A percentile compares a stretch with the other conserved stretches of the same genome.
Evolutionary conservation across 1,140 invertebrate species (phyloP).

Genomic region (Portunus trituberculatus): DNA sequence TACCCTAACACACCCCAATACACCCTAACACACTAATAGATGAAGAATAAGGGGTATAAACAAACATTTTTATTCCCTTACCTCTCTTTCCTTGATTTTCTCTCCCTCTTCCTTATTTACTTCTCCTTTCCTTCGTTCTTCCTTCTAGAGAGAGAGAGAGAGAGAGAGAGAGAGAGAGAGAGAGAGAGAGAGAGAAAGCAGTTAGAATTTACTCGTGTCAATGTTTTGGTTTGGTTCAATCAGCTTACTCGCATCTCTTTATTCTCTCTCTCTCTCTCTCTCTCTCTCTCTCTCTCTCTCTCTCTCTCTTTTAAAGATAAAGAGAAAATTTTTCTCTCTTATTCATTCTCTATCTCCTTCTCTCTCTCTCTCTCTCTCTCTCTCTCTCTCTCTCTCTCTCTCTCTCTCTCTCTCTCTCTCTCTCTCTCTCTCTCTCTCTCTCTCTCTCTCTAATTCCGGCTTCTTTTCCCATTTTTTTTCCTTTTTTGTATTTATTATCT

Average conservation of each 20-base stretch:
- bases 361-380: not conserved
- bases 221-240: too few relatives aligned
- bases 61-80: not conserved
- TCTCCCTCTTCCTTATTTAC: not conserved
- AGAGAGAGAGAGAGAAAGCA: not conserved
- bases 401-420: constrained; percentile 50
- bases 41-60: too few relatives aligned
- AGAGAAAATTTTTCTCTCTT: not conserved
- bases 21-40: too few relatives aligned
- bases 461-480: not conserved
- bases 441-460: not conserved
- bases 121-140: not conserved
- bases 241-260: too few relatives aligned
- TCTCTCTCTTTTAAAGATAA: constrained; percentile 53
- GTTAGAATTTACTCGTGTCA: too few relatives aligned
- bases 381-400: constrained; percentile 25
- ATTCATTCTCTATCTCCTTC: not conserved
- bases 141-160: not conserved
- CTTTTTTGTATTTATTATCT: too few relatives aligned
- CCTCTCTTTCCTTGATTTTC: not conserved
- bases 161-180: constrained; percentile 41
- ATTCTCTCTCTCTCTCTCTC: constrained; percentile 42
- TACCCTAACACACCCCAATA: too few relatives aligned
- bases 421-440: constrained; percentile 44
- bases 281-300: constrained; percentile 59